Evolutionary conservation across 2,888 invertebrate species (phyloP), one percentile per base, ranked within the genome.

Genomic region (Agonopterix alstromeriana): DNA sequence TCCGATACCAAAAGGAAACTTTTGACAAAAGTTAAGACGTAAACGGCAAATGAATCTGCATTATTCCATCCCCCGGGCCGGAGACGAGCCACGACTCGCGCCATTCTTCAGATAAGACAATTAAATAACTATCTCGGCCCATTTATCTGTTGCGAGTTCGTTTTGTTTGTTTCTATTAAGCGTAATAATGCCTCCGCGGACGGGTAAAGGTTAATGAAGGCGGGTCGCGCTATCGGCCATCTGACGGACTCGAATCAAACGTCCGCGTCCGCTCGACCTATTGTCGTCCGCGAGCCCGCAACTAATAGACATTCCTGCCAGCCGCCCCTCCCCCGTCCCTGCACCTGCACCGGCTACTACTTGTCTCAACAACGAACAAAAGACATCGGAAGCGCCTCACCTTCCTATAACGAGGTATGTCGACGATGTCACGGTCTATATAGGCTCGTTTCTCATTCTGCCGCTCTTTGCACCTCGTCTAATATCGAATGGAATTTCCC

Each of bases 91-190:
- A 47, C 53, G 53, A 52, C 54, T 53, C 65, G 63, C 63, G 67
- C 63, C 66, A 60, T 64, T 66, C 63, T 60, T 63, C 63, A 76
- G 80, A 81, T 81, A 82, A 82, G 74, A 76, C 82, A 80, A 82
- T 83, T 82, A 82, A 82, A 84, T 77, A 83, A 82, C 82, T 83
- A 82, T 82, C 83, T 82, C 64, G 62, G 63, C 61, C 77, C 77
- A 82, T 85, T 83, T 82, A 83, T 83, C 80, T 76, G 77, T 65
- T 66, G 67, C 27, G 71, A 77, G 77, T 77, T 75, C 64, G 73
- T 79, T 81, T 78, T 82, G 83, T 85, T 83, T 85, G 84, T 85
- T 85, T 82, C 82, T 82, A 80, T 84, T 83, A 79, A 69, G 67
- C 64, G 77, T 83, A 84, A 86, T 75, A 85, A 82, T 81, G 79